Base-by-base conservation (phyloP, 92 coral and sea anemone species). In the Umimayanthus chanpuru region DNA sequence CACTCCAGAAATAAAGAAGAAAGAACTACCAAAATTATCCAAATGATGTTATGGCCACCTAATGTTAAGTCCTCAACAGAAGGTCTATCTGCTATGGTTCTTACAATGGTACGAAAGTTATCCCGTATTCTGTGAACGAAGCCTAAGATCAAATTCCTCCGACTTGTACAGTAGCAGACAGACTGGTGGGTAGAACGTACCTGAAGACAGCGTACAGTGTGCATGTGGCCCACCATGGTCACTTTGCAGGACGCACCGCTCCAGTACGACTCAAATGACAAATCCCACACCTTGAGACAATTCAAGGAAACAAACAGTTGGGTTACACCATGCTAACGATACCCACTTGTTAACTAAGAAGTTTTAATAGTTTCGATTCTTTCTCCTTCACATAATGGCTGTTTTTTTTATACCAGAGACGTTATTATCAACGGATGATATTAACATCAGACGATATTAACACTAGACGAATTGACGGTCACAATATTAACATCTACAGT, bases 201-300 rank as follows among this genome's bases (percentile, higher is more conserved):
- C 98, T 97, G 99, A 2, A 97, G 90, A 91, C 99, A 97, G 74
- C 99, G 93, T 1, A 97, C 99, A 64, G 99, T 97, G 88, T 97
- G 99, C 93, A 97, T 92, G 79, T 97, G 99, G 26, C 99, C 99
- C 68, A 97, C 94, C 99, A 97, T 97, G 66, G 99, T 97, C 32
- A 97, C 99, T 82, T 97, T 97, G 90, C 99, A 97, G 25, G 99
- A 97, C n/a, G 99, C 99, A 41, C 99, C 99, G 89, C 98, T 96
- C 99, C 99, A 97, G 88, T 95, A 97, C 1, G 99, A 97, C 91
- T 93, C 95, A 77, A 97, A 97, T 68, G 99, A 97, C 53, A 97
- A 89, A 88, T 97, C 99, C 99, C 99, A 97, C 9, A 97, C 98
- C 99, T 96, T 6, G 1, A 65, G 58, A 14, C 73, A 74, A 5